Base-by-base conservation (phyloP, 30 jellyfish, hydroid and myxozoan species). In the Turritopsis dohrnii region DNA sequence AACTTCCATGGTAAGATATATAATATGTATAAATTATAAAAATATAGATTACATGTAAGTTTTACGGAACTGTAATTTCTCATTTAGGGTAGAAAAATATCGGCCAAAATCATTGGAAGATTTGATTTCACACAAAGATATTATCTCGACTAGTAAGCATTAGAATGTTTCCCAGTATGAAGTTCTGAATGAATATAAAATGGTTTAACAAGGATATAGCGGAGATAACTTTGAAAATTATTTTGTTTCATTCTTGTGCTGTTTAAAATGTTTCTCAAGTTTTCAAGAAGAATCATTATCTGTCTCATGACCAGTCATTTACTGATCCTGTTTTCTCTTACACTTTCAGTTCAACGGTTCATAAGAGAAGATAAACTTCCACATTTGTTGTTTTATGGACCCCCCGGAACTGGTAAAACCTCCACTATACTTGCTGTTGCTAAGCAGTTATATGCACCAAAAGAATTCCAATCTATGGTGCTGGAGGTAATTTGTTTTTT, bases 401-500 rank as follows among this genome's bases (percentile, higher is more conserved):
- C 99, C 13, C 96, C 99, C 41, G 99, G 99, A 29, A 95, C 97
- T 52, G 99, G 99, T 8, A 95, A 95, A 83, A 95, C 99, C 30
- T 95, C 99, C 27, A 90, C 99, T 28, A 88, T 90, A 19, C 82
- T 95, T 28, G 99, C 99, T 22, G 94, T 95, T 81, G 97, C 97
- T 18, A 88, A 72, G 71, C 96, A 95, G 73, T 84, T 95, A 30
- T 95, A 95, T 73, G 66, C 89, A 29, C 76, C 89, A 73, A 95
- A 87, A 53, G 97, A 95, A 83, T 89, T 95, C 29, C 93, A 85
- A 24, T 89, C 97, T 16, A 95, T 95, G 99, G 99, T 95, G 28
- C 79, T 95, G 21, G 99, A 95, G 96, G 99, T 95, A 84, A 4
- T 41, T 41, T 41, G 60, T 41, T n/a, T n/a, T n/a, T n/a, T n/a